Conservation (phyloP, 2,888 invertebrate genomes). For the Pristionchus mayeri region DNA sequence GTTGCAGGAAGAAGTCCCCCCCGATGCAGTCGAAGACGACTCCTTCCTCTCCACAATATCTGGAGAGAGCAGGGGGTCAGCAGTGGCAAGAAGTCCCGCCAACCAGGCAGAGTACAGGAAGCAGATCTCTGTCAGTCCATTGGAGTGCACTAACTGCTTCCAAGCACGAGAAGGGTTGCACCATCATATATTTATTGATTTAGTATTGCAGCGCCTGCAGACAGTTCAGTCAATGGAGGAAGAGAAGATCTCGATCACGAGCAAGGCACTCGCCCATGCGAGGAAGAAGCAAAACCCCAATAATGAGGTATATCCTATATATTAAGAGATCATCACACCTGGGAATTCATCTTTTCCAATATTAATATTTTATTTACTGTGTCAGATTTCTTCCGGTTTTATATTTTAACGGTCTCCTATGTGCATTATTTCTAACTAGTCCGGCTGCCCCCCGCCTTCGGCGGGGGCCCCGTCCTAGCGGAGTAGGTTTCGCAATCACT, state of each 20-base stretch:
- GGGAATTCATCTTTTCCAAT: too few relatives aligned
- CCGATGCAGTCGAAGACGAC: slow-evolving; percentile 45
- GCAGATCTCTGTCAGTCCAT: slow-evolving; percentile 24
- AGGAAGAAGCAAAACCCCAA: slow-evolving; percentile 48
- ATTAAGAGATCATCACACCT: neutral
- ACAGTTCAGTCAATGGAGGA: slow-evolving; percentile 44
- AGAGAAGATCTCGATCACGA: slow-evolving; percentile 42
- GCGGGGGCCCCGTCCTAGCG: too few relatives aligned
- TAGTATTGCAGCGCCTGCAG: slow-evolving; percentile 21
- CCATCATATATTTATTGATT: neutral
- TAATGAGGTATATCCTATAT: slow-evolving; percentile 45
- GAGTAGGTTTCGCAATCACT: too few relatives aligned
- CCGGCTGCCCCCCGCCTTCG: too few relatives aligned
- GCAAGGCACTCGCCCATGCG: slow-evolving; percentile 29
- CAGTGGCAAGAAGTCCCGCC: slow-evolving; percentile 2
- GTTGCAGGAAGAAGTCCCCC: slow-evolving; percentile 1
- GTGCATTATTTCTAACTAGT: too few relatives aligned
- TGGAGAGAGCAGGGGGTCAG: neutral
- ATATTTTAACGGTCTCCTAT: too few relatives aligned
- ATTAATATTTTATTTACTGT: too few relatives aligned
- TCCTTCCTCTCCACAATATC: slow-evolving; percentile 48
- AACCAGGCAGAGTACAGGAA: slow-evolving; percentile 38
- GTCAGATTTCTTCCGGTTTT: too few relatives aligned
- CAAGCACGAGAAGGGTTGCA: neutral
- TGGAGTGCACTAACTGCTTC: neutral